Evolutionary conservation across 2,888 invertebrate species (phyloP).

Genomic region (Ichneumoninae sp.): DNA sequence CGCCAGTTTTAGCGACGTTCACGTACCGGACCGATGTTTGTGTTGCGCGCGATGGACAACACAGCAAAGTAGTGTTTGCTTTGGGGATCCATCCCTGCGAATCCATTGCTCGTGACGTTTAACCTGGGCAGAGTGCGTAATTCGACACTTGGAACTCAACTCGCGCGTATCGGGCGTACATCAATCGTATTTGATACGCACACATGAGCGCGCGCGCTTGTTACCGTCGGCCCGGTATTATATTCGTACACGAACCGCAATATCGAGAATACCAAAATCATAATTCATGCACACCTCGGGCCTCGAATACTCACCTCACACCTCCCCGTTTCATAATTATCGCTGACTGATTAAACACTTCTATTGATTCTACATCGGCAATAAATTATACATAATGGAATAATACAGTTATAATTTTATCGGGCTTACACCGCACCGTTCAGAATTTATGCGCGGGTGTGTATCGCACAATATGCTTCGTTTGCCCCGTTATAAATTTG

Average conservation of each 20-base stretch:
- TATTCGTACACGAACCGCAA: conserved; percentile 30
- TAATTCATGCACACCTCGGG: conserved; percentile 33
- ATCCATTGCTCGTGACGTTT: conserved; percentile 58
- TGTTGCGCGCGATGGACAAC: background rate
- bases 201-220: background rate
- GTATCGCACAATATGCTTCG: conserved; percentile 3
- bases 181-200: conserved; percentile 5
- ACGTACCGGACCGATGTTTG: background rate
- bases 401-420: conserved; percentile 38
- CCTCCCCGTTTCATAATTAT: conserved; percentile 51
- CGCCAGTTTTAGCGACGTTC: conserved; percentile 27
- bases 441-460: background rate
- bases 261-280: conserved; percentile 48
- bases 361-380: background rate
- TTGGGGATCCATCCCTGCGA: conserved; percentile 14
- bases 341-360: conserved; percentile 41
- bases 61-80: background rate
- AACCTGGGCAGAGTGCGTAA: conserved; percentile 31
- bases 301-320: background rate
- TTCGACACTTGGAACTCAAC: conserved; percentile 49
- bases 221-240: background rate
- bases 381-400: conserved; percentile 29
- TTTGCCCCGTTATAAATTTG: conserved; percentile 27
- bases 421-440: background rate
- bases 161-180: conserved; percentile 17